These are phyloP conservation scores for Sesamia nonagrioides DNA, from an alignment of 1,140 invertebrate species.

Conservation along the genomic window DNA sequence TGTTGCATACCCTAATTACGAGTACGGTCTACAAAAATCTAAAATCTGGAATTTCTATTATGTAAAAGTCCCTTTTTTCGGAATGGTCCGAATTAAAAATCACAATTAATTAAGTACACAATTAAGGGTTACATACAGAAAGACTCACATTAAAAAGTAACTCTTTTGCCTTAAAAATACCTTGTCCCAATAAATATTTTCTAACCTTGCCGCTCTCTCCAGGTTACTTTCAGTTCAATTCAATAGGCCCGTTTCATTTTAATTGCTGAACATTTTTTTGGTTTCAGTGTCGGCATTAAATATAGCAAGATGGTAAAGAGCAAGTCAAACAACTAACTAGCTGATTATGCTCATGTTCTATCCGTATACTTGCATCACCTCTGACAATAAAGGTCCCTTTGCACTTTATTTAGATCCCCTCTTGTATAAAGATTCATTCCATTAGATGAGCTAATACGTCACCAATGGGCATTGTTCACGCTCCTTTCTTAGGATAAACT, in stretches of 20 bases:
- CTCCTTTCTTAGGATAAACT: not conserved
- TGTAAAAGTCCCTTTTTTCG: not conserved
- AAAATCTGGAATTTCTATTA: not conserved
- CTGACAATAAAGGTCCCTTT: not conserved
- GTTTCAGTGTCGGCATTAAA: conserved; percentile 1
- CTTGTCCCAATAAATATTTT: not conserved
- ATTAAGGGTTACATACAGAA: not conserved
- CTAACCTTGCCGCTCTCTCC: not conserved
- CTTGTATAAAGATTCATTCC: not conserved
- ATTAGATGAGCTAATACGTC: not conserved
- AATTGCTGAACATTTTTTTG: conserved; percentile 37
- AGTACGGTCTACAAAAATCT: no score
- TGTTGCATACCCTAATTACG: no score
- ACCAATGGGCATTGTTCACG: not conserved
- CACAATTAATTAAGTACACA: not conserved
- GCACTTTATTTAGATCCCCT: not conserved
- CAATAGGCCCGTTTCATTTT: conserved; percentile 7
- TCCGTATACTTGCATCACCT: no score
- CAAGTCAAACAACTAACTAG: not conserved
- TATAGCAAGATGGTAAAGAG: not conserved
- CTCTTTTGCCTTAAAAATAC: not conserved
- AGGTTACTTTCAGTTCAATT: not conserved
- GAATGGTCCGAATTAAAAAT: not conserved
- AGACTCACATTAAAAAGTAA: conserved; percentile 15
- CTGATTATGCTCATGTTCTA: no score